A percentile compares a stretch with the other conserved stretches of the same genome.
phyloP scores from a whole-genome alignment of 2,888 invertebrate genomes.

The Eilema caniola region DNA sequence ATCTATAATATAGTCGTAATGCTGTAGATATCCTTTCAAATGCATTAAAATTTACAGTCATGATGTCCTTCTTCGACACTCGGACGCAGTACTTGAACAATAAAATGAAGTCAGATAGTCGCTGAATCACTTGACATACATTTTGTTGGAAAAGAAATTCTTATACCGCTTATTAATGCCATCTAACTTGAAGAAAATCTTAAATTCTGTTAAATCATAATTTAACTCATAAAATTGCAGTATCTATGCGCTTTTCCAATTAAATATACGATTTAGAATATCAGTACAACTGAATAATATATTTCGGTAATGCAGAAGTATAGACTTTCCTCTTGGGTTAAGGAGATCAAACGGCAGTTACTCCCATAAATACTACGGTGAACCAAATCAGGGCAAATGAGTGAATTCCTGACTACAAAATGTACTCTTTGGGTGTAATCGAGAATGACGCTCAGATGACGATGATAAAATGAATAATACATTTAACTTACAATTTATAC shows the following conservation, averaged over 20 bases:
- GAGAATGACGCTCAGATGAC: neutral
- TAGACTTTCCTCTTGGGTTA: too few species aligned
- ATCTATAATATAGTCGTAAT: conserved; percentile 63
- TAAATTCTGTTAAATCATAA: neutral
- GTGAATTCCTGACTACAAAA: too few species aligned
- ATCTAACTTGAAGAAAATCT: conserved; percentile 32
- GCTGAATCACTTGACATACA: conserved; percentile 80
- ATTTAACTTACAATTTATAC: neutral
- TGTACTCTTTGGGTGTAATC: too few species aligned
- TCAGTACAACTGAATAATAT: neutral
- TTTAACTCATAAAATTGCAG: neutral
- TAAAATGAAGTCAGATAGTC: conserved; percentile 73
- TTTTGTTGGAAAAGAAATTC: conserved; percentile 61
- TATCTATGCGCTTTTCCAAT: neutral
- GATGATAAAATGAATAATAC: neutral
- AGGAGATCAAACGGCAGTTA: too few species aligned
- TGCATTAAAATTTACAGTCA: conserved; percentile 71
- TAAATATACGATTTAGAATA: neutral
- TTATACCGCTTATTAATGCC: conserved; percentile 38
- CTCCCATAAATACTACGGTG: too few species aligned
- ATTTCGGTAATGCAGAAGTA: too few species aligned
- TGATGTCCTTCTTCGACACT: conserved; percentile 71
- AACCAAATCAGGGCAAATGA: too few species aligned
- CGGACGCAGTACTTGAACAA: conserved; percentile 70
- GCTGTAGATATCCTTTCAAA: conserved; percentile 70